Conservation (phyloP, 1,140 invertebrate species). For the Halyomorpha halys region DNA sequence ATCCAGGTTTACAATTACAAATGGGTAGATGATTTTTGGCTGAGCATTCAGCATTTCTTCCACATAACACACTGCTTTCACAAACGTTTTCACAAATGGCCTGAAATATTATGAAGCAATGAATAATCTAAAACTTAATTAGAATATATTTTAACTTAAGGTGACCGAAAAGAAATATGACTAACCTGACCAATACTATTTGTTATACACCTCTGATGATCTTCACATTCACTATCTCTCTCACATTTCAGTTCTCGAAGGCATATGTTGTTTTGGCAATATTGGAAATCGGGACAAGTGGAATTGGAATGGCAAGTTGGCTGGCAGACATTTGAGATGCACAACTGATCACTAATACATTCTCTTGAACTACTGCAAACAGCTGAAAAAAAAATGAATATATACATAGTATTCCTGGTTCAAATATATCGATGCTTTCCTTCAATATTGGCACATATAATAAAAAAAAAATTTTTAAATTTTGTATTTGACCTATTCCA, state of each 20-base stretch:
- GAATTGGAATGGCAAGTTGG: conserved; percentile 63
- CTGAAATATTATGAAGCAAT: conserved; percentile 27
- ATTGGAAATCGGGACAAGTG: conserved; percentile 70
- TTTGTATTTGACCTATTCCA: too few species aligned
- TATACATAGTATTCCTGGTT: not conserved
- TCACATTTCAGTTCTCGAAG: conserved; percentile 64
- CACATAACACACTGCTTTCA: conserved; percentile 54
- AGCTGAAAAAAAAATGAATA: conserved; percentile 37
- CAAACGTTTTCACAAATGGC: conserved; percentile 62
- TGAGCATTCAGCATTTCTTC: conserved; percentile 66
- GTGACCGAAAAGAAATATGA: not conserved
- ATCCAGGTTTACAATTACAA: conserved; percentile 67
- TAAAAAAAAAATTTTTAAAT: too few species aligned
- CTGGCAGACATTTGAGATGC: conserved; percentile 65
- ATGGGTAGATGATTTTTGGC: conserved; percentile 55
- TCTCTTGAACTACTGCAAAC: conserved; percentile 64
- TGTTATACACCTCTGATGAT: conserved; percentile 53
- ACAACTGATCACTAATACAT: conserved; percentile 68
- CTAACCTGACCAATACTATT: conserved; percentile 51
- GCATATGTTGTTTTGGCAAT: conserved; percentile 71
- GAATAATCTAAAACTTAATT: too few species aligned
- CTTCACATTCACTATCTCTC: conserved; percentile 54
- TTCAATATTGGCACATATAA: too few species aligned
- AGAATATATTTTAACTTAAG: too few species aligned
- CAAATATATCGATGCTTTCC: not conserved